Evolutionary conservation across 2,113 vertebrate genomes (phyloP).

Genomic region (Pedetes capensis): DNA sequence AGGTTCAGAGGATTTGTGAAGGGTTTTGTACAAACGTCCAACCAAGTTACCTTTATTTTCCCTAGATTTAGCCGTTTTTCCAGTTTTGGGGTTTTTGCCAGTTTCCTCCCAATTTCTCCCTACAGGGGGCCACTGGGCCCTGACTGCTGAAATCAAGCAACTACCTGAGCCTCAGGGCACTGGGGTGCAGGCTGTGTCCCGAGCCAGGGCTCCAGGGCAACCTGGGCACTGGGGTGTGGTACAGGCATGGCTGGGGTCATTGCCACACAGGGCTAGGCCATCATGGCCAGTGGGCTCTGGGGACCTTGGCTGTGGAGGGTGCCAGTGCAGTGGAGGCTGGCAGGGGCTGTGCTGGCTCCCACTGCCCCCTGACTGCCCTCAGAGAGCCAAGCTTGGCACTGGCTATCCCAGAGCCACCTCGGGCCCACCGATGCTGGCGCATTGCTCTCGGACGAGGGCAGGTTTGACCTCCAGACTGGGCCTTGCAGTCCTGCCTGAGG

Average conservation of each 20-base stretch:
- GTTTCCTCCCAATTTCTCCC: too few relatives aligned
- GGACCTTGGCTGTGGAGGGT: background rate
- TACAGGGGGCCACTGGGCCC: too few relatives aligned
- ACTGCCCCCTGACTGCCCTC: background rate
- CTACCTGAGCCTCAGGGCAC: fast-evolving
- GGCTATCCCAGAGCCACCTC: background rate
- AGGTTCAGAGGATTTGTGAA: too few relatives aligned
- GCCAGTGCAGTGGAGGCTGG: background rate
- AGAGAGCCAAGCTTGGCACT: too few relatives aligned
- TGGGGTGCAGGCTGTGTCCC: background rate
- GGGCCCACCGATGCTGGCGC: too few relatives aligned
- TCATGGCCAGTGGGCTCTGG: background rate
- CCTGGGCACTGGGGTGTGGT: fast-evolving
- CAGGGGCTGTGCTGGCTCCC: background rate
- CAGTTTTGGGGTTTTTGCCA: too few relatives aligned
- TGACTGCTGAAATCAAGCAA: too few relatives aligned
- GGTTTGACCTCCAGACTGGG: too few relatives aligned
- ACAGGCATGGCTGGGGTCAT: background rate
- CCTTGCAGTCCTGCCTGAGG: background rate
- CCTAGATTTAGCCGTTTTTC: too few relatives aligned
- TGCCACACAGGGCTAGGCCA: background rate
- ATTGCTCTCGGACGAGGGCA: background rate
- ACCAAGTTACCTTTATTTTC: too few relatives aligned
- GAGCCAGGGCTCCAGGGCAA: background rate
- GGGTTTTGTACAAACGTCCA: too few relatives aligned